Evolutionary conservation across 2,113 vertebrate genomes (phyloP).

Genomic region (Brienomyrus brachyistius): DNA sequence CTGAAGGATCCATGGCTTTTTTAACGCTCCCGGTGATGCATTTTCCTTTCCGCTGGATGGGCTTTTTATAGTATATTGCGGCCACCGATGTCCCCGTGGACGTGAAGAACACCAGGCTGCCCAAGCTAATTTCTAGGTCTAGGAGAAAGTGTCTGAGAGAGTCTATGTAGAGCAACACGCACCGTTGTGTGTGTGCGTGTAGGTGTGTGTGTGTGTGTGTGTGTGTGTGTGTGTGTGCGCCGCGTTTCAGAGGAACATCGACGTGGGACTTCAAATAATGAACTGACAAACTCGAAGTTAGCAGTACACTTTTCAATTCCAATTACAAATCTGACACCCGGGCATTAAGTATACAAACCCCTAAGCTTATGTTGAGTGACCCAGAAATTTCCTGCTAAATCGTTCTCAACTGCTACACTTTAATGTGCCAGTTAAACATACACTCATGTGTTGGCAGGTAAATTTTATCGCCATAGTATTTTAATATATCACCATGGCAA

Average conservation of each 20-base stretch:
- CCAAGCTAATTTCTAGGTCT: constrained; percentile 55
- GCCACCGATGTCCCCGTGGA: constrained; percentile 38
- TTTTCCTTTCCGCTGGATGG: neutral
- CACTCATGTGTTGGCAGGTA: neutral
- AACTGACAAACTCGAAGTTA: neutral
- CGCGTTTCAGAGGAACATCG: neutral
- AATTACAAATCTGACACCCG: neutral
- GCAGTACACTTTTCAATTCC: neutral
- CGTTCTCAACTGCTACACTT: neutral
- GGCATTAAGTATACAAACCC: neutral
- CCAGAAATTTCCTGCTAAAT: neutral
- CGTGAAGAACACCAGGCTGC: constrained; percentile 34
- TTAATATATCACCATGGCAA: neutral
- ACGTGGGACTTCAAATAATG: neutral
- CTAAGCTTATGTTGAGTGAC: neutral
- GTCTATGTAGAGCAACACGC: constrained; percentile 43
- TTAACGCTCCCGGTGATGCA: neutral
- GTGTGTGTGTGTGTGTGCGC: too few species aligned
- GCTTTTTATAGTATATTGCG: constrained; percentile 20
- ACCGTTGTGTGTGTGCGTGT: neutral
- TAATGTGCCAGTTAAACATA: neutral
- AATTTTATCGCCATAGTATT: neutral
- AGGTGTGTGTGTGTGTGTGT: neutral
- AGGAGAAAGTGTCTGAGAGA: constrained; percentile 54
- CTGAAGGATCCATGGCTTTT: neutral